Conservation (phyloP, 1,140 invertebrate genomes). For the Oryctes rhinoceros region DNA sequence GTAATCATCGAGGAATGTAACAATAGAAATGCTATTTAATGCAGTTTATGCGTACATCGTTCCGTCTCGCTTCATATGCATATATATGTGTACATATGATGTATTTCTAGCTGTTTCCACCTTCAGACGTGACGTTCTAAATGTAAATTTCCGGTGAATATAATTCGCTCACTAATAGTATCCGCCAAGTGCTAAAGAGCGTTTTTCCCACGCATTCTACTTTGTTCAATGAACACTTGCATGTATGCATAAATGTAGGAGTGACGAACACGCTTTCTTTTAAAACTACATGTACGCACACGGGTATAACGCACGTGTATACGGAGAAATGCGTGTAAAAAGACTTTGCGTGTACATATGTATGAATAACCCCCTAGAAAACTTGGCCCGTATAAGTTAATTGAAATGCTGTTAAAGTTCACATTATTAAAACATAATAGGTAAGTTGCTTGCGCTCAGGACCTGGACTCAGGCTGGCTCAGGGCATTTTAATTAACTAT, state of each 20-base stretch:
- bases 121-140: conserved; percentile 31
- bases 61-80: not conserved
- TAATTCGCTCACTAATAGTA: conserved; percentile 31
- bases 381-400: too few species aligned
- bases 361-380: not conserved
- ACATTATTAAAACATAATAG: too few species aligned
- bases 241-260: conserved; percentile 14
- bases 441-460: too few species aligned
- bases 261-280: conserved; percentile 23
- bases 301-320: not conserved
- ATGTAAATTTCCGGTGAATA: conserved; percentile 36
- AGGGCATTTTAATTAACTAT: too few species aligned
- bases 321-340: not conserved
- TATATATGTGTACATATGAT: not conserved
- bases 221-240: conserved; percentile 36
- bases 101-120: conserved; percentile 23
- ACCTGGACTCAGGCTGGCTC: too few species aligned
- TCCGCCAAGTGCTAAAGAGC: conserved; percentile 23
- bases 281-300: not conserved
- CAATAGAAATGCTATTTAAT: conserved; percentile 21
- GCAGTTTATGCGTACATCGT: conserved; percentile 1
- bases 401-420: too few species aligned
- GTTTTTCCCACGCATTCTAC: conserved; percentile 30
- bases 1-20: not conserved
- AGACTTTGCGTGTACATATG: not conserved